Base-by-base conservation (phyloP, 1,140 invertebrate genomes). In the Drosophila biarmipes region DNA sequence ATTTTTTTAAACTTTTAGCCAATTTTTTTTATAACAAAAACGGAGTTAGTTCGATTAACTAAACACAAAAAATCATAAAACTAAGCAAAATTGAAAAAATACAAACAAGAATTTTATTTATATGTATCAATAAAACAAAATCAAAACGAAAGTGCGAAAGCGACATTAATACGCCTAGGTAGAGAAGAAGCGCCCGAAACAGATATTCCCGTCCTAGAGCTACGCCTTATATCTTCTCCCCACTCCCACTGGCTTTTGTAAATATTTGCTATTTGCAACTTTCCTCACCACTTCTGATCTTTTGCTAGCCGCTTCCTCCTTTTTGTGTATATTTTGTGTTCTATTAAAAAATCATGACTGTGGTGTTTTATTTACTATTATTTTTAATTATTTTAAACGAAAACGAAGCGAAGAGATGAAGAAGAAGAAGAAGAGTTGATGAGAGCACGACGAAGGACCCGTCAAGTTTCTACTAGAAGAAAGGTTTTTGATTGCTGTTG, bases 321-420 rank as follows among this genome's bases (percentile, higher is more conserved):
- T 37, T 62, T 67, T 46, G 63, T 68, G 57, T 56, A 78, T 73
- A 58, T 80, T 76, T 84, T 80, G 74, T 73, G 79, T 78, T 64
- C 66, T 73, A 64, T 62, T 66, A 75, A 73, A 78, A 74, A 90
- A 74, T 80, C 78, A 86, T 89, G 89, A 91, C 90, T 91, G 89
- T 91, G 89, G 90, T 91, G 89, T 91, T 89, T 91, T 89, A 85
- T 78, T 86, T 90, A 91, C 90, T 91, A 91, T 90, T 87, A 89
- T 78, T 84, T 87, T 86, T 89, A 82, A 86, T 73, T 86, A 81
- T 75, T 78, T 72, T 86, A 87, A 78, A 66, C 45, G 35, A 85
- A 61, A 82, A 74, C 35, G 45, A 75, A 51, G 72, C 54, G 62
- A 64, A 40, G 59, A 66, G 43, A 64, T 21, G 34, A 62, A 17